phyloP scores from a whole-genome alignment of 92 coral and sea anemone species.

The Diadumene lineata region DNA sequence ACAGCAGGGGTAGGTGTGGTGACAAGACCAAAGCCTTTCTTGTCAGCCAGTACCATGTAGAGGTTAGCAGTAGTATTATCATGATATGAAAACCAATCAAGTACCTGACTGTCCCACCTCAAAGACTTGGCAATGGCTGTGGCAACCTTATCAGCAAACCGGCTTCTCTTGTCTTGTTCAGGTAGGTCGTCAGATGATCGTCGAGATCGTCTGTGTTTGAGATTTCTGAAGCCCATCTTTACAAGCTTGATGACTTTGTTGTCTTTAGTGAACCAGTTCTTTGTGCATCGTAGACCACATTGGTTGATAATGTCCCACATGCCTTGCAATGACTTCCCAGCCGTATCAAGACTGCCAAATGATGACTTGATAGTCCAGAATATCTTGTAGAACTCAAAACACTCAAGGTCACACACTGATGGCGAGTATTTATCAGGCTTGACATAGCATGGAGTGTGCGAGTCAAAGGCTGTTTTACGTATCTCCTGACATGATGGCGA shows the following conservation, averaged over 20 bases:
- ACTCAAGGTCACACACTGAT: conserved; percentile 60
- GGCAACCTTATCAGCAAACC: conserved; percentile 50
- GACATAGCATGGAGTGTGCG: conserved; percentile 66
- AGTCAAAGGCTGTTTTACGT: conserved; percentile 45
- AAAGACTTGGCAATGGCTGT: conserved; percentile 34
- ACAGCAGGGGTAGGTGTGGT: conserved; percentile 12
- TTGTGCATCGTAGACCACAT: conserved; percentile 35
- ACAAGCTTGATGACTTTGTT: conserved; percentile 19
- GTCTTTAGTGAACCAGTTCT: conserved; percentile 20
- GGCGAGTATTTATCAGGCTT: conserved; percentile 45
- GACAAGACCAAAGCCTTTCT: conserved; percentile 24
- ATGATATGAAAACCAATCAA: conserved; percentile 52
- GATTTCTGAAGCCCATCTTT: conserved; percentile 28
- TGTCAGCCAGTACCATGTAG: conserved; percentile 42
- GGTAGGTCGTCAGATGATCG: conserved; percentile 45
- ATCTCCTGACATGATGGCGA: conserved; percentile 48
- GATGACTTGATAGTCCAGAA: conserved; percentile 63
- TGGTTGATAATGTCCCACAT: conserved; percentile 51
- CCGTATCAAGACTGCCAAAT: conserved; percentile 41
- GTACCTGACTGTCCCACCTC: conserved; percentile 37
- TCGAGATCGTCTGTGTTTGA: neutral
- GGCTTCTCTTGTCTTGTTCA: conserved; percentile 39
- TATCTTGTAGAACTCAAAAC: conserved; percentile 38
- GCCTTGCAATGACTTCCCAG: conserved; percentile 62
- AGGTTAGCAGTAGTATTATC: conserved; percentile 20